phyloP scores from a whole-genome alignment of 2,797 vertebrate species.

The Enteromius afrohamiltoni region DNA sequence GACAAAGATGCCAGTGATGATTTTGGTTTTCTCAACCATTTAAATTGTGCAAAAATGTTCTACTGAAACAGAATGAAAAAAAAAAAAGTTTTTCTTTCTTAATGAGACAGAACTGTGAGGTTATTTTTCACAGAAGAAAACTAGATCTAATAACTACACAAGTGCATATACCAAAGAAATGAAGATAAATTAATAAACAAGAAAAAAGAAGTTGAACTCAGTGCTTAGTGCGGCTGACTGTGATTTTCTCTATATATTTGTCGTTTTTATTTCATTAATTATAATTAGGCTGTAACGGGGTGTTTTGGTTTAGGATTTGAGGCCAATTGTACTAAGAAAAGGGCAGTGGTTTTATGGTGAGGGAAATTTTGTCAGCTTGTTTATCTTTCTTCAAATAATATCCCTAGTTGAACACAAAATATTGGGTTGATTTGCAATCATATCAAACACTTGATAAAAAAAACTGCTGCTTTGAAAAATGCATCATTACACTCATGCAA shows the following conservation, averaged over 20 bases:
- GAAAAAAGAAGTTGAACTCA: conserved; percentile 6
- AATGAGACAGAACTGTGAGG: conserved; percentile 3
- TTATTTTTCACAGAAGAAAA: not conserved
- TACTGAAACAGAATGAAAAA: conserved; percentile 10
- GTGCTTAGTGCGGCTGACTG: not conserved
- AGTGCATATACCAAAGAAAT: conserved; percentile 23
- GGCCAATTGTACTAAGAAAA: not conserved
- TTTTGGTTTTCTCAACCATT: conserved; percentile 4
- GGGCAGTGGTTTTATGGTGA: not conserved
- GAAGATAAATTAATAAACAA: conserved; percentile 12
- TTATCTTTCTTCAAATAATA: not conserved
- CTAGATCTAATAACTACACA: conserved; percentile 3
- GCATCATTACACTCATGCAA: not conserved
- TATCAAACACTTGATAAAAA: not conserved
- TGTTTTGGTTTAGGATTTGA: not conserved
- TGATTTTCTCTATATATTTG: not conserved
- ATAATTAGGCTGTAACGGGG: not conserved
- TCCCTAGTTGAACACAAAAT: not conserved
- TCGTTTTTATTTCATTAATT: not conserved
- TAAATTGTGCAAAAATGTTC: not conserved
- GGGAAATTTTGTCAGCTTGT: not conserved
- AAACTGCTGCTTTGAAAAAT: too few relatives aligned
- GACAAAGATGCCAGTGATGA: conserved; percentile 18
- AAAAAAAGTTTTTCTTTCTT: conserved; percentile 4
- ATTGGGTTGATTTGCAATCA: not conserved